A percentile compares a stretch with the other conserved stretches of the same genome.
These are phyloP conservation scores for Charadrius vociferus DNA, from an alignment of 2,113 vertebrate genomes.

Conservation along the genomic window DNA sequence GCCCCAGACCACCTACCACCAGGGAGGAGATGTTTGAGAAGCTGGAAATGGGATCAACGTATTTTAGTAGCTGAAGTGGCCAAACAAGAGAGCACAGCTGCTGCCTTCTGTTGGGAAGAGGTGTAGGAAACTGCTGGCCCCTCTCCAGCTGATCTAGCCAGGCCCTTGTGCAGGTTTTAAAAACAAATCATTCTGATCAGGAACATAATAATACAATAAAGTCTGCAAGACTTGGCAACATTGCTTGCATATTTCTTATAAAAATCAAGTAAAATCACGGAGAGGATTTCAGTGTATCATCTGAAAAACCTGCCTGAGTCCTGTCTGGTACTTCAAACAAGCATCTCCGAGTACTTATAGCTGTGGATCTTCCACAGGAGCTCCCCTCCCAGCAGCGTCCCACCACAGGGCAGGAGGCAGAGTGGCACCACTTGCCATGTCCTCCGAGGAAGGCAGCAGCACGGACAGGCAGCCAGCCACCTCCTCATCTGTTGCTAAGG, in stretches of 20 bases:
- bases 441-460: not conserved
- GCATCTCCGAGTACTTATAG: not conserved
- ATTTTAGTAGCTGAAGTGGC: not conserved
- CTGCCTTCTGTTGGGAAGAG: not conserved
- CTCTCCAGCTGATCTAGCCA: not conserved
- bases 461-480: not conserved
- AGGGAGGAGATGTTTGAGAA: not conserved
- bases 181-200: not conserved
- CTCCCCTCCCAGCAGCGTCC: not conserved
- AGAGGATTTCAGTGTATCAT: not conserved
- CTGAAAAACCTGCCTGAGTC: not conserved
- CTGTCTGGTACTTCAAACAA: not conserved
- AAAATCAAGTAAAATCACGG: not conserved
- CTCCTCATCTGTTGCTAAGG: slow-evolving; percentile 54
- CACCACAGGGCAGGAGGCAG: not conserved
- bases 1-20: not conserved
- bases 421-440: not conserved
- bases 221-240: not conserved
- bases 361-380: not conserved
- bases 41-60: accelerated
- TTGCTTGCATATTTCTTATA: not conserved
- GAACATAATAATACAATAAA: not conserved
- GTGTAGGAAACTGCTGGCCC: not conserved
- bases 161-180: not conserved
- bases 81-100: not conserved